Evolutionary conservation across 2,113 vertebrate species (phyloP), one percentile per base, ranked within the genome.

Genomic region (Dasyprocta punctata): DNA sequence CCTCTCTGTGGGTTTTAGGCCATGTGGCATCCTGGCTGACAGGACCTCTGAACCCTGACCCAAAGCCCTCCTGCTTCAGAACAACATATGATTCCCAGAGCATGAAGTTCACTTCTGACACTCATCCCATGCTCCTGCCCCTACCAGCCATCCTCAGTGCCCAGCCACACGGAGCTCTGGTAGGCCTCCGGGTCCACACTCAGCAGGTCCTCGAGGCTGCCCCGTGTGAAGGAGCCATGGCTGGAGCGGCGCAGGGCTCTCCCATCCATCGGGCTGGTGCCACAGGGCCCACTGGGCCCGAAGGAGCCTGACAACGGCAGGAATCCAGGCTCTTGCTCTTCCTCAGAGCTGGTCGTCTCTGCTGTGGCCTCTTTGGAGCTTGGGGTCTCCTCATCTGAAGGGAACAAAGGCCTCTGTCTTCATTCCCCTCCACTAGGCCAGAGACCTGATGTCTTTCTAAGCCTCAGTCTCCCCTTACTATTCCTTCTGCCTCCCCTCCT

Each of bases 141-240:
- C 0, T 96, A 99, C 99, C 99, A 99, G 98, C 99, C 99, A 0
- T 99, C 99, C 98, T 99, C 99, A 0, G 99, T 99, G 96, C 99
- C 99, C 95, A 99, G 98, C 99, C 99, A 99, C 98, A 99, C 99
- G 2, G 99, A 99, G 98, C 99, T 99, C 98, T 99, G 99, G 65
- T 99, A 99, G 96, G 99, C 99, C 94, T 99, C 99, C 0, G 99
- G 99, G 98, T 99, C 99, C 0, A 99, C 99, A 71, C 99, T 99
- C 95, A 99, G 99, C 89, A 99, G 99, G 97, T 99, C 99, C 96
- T 99, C 99, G 3, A 99, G 99, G 97, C 99, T 99, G 90, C 99
- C 99, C 4, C 99, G 98, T 56, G 99, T 99, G 98, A 99, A 99
- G 41, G 99, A 99, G 33, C 99, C 99, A 0, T 99, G 99, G 96